A percentile compares a stretch with the other conserved stretches of the same genome.
These are phyloP conservation scores for Mercenaria mercenaria DNA, from an alignment of 1,140 invertebrate genomes.

Conservation along the genomic window DNA sequence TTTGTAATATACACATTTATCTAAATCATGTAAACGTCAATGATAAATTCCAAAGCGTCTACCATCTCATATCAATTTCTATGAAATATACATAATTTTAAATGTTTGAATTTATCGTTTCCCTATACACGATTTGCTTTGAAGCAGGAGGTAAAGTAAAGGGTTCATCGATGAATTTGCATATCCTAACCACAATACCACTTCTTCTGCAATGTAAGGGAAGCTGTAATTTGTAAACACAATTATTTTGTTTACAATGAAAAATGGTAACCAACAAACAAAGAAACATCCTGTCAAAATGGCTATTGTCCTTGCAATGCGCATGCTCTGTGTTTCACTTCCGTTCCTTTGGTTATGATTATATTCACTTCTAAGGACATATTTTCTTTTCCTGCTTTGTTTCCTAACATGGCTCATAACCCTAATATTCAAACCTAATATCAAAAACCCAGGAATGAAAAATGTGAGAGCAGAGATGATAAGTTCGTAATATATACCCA, in stretches of 20 bases:
- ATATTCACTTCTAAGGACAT: no score
- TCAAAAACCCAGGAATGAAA: constrained; percentile 18
- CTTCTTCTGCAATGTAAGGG: not conserved
- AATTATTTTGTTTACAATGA: constrained; percentile 14
- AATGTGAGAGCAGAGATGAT: not conserved
- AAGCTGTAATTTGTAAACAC: not conserved
- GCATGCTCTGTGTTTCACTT: constrained; percentile 21
- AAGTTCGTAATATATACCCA: not conserved
- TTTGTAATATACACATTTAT: no score
- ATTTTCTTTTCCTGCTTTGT: not conserved
- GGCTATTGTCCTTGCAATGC: constrained; percentile 40
- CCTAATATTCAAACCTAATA: constrained; percentile 25
- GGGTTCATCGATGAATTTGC: constrained; percentile 44
- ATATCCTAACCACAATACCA: constrained; percentile 48
- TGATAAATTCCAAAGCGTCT: no score
- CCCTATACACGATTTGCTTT: constrained; percentile 17
- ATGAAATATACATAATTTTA: no score
- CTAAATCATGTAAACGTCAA: no score
- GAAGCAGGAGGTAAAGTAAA: constrained; percentile 19
- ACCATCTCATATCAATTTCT: no score
- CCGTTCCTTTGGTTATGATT: not conserved
- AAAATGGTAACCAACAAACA: constrained; percentile 42
- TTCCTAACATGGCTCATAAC: not conserved
- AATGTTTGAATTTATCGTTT: not conserved
- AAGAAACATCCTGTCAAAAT: constrained; percentile 32